These are phyloP conservation scores for Corvus moneduloides DNA, from an alignment of 2,113 vertebrate species.

Conservation along the genomic window DNA sequence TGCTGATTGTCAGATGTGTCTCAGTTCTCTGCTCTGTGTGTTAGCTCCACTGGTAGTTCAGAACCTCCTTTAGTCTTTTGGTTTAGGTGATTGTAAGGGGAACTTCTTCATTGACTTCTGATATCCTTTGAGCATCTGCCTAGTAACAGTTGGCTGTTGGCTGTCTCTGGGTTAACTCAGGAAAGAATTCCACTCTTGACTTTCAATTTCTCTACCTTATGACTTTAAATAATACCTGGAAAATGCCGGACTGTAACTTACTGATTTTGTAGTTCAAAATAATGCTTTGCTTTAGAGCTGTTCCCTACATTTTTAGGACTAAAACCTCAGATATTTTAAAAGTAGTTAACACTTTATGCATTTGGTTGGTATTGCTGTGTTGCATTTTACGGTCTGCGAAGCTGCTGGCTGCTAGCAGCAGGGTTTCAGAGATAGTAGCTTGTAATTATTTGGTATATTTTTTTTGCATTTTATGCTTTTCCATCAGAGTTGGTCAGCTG, in stretches of 20 bases:
- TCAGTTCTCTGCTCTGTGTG: neutral
- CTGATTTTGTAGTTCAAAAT: neutral
- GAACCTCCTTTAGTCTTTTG: neutral
- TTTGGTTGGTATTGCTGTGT: conserved; percentile 10
- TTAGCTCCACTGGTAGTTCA: neutral
- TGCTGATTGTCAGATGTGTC: neutral
- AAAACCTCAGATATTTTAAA: conserved; percentile 39
- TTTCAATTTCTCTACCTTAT: conserved; percentile 16
- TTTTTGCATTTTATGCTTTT: neutral
- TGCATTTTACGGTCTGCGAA: conserved; percentile 50
- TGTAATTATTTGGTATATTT: neutral
- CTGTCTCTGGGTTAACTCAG: neutral
- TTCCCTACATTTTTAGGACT: neutral
- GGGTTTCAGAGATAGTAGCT: neutral
- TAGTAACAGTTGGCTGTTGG: neutral
- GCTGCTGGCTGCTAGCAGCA: neutral
- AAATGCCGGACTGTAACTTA: neutral
- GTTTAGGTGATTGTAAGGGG: neutral
- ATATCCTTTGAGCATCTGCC: neutral
- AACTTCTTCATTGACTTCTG: neutral
- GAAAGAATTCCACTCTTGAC: neutral
- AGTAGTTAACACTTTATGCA: conserved; percentile 18
- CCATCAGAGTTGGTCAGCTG: neutral
- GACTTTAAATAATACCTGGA: conserved; percentile 22
- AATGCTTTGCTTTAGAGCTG: neutral